Conservation (phyloP, 2,888 invertebrate genomes). For the Spisula solida region DNA sequence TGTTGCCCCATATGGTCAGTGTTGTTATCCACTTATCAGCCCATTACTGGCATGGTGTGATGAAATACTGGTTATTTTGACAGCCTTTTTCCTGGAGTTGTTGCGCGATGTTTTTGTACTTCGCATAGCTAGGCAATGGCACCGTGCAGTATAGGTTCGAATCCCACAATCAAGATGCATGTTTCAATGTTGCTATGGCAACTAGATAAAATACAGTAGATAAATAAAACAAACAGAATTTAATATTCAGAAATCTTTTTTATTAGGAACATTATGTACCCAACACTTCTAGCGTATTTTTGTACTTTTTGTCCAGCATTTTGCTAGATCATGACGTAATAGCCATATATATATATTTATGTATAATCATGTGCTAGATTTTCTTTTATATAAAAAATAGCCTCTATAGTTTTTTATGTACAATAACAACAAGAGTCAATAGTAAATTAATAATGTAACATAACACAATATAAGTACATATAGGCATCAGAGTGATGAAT, state of each 20-base stretch:
- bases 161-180: too few relatives aligned
- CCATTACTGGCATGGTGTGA: too few relatives aligned
- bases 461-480: conserved; percentile 26
- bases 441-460: conserved; percentile 50
- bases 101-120: too few relatives aligned
- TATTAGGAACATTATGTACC: conserved; percentile 82
- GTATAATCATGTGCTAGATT: conserved; percentile 68
- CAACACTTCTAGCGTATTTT: conserved; percentile 76
- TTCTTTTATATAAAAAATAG: conserved; percentile 74
- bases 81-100: too few relatives aligned
- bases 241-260: conserved; percentile 74
- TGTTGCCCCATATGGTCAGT: too few relatives aligned
- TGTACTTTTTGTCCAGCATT: conserved; percentile 44
- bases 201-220: background rate
- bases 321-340: conserved; percentile 52
- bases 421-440: conserved; percentile 59
- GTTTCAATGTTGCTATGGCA: too few relatives aligned
- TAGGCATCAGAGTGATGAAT: background rate
- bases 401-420: conserved; percentile 71
- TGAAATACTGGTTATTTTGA: too few relatives aligned
- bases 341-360: conserved; percentile 67
- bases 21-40: too few relatives aligned
- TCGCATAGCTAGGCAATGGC: too few relatives aligned
- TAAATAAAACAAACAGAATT: background rate
- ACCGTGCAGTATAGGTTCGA: too few relatives aligned